Evolutionary conservation across 1,140 invertebrate genomes (phyloP), one percentile per base, ranked within the genome.

Genomic region (Cydia pomonella): DNA sequence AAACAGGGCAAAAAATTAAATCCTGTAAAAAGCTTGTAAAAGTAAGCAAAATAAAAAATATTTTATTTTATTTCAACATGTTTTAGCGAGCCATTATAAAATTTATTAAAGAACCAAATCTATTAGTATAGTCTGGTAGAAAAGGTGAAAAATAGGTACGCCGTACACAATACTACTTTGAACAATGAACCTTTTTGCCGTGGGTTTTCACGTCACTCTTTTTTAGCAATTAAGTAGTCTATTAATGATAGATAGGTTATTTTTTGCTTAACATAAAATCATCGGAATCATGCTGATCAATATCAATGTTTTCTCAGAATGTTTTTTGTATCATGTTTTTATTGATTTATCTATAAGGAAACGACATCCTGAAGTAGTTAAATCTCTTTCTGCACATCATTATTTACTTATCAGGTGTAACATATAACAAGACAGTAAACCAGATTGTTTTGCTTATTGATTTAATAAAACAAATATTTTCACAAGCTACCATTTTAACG

Each of bases 331-430:
- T n/a, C 13, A 50, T 50, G 3, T 44, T 44, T 44, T 44, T 44
- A 13, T 44, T 44, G 10, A 16, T 44, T 2, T 38, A 1, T 38
- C 33, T 38, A 38, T 38, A 38, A 38, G 7, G 33, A 38, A 38
- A 38, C 33, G 33, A 38, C 33, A 38, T 1, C 29, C 7, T 10
- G 33, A 38, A 38, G 29, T 7, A 10, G 33, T 38, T 38, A 7
- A 7, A 38, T 7, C 33, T 38, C 33, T 10, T 69, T 38, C 16
- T 69, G 53, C 2, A 7, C 6, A 23, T 7, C 21, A 59, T 69
- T 69, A 69, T 69, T 69, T 3, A 33, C 18, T 69, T 69, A 69
- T 21, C 9, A 69, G 64, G 64, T 69, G 64, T 69, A 59, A 59
- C 21, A 59, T 12, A 23, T 23, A 10, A 59, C 64, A 38, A 18